A percentile compares a stretch with the other conserved stretches of the same genome.
These are phyloP conservation scores for Gibbula magus DNA, from an alignment of 2,888 invertebrate species.

Conservation along the genomic window DNA sequence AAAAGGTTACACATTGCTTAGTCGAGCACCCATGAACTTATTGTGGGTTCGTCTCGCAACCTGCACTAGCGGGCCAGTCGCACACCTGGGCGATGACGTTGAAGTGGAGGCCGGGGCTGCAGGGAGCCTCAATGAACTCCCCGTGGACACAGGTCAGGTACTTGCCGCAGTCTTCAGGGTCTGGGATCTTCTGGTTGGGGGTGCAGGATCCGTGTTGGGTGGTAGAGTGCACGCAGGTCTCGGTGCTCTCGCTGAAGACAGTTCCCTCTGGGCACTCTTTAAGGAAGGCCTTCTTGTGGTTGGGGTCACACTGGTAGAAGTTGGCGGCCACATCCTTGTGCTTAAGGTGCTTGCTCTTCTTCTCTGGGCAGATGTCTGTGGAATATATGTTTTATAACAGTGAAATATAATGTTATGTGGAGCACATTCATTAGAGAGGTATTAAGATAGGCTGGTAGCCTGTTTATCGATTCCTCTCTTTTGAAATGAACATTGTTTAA, in stretches of 20 bases:
- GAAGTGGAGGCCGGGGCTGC: background rate
- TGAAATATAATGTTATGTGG: too few relatives aligned
- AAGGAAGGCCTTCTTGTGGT: background rate
- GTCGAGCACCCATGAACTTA: too few relatives aligned
- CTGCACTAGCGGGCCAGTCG: background rate
- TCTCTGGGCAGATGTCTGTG: background rate
- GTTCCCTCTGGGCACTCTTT: background rate
- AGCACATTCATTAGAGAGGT: too few relatives aligned
- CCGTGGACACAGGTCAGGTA: background rate
- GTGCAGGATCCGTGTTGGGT: background rate
- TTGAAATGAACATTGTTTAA: too few relatives aligned
- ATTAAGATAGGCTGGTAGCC: too few relatives aligned
- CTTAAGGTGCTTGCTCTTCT: background rate
- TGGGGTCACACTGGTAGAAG: slow-evolving; percentile 2
- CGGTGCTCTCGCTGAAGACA: background rate
- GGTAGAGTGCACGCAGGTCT: background rate
- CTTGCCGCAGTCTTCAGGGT: slow-evolving; percentile 2
- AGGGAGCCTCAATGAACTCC: background rate
- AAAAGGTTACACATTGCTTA: too few relatives aligned
- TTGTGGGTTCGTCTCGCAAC: background rate
- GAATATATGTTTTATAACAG: background rate
- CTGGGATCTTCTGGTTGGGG: background rate
- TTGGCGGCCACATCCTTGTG: background rate
- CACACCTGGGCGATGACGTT: background rate
- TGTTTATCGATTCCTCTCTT: too few relatives aligned